Percentiles rank a stretch among this genome's conserved stretches.
Conservation (phyloP, 1,140 invertebrate genomes). For the Capitella teleta region DNA sequence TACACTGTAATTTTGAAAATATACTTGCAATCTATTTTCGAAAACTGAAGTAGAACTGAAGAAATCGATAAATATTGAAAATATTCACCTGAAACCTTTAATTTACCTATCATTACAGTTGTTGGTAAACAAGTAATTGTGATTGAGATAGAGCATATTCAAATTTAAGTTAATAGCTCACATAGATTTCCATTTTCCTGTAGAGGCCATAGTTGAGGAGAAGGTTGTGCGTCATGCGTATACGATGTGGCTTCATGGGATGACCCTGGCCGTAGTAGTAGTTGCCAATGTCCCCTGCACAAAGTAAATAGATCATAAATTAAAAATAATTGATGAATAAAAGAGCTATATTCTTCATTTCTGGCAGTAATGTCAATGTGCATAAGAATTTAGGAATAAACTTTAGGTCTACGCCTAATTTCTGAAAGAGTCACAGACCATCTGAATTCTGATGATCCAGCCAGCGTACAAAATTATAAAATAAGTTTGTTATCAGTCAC, state of each 20-base stretch:
- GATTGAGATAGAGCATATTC: too few species aligned
- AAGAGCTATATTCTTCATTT: background rate
- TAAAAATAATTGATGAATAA: background rate
- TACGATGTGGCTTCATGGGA: conserved; percentile 99
- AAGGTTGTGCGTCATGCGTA: conserved; percentile 99
- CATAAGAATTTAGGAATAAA: background rate
- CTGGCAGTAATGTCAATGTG: background rate
- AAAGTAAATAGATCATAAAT: conserved; percentile 9
- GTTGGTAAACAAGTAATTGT: too few species aligned
- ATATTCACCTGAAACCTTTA: too few species aligned
- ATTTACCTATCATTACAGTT: too few species aligned
- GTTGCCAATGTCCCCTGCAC: conserved; percentile 92
- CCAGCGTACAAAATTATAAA: background rate
- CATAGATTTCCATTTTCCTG: conserved; percentile 99
- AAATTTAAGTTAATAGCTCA: conserved; percentile 56
- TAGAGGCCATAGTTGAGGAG: conserved; percentile 98
- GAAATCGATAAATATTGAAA: too few species aligned
- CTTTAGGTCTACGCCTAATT: background rate
- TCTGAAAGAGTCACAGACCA: background rate
- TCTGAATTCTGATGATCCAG: background rate
- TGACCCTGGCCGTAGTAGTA: conserved; percentile 99
- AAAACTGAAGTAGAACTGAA: too few species aligned
- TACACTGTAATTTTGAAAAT: background rate
- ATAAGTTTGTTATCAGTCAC: too few species aligned
- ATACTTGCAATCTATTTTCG: background rate